A percentile compares a stretch with the other conserved stretches of the same genome.
These are phyloP conservation scores for Luscinia luscinia DNA, from an alignment of 2,797 vertebrate genomes.

Conservation along the genomic window DNA sequence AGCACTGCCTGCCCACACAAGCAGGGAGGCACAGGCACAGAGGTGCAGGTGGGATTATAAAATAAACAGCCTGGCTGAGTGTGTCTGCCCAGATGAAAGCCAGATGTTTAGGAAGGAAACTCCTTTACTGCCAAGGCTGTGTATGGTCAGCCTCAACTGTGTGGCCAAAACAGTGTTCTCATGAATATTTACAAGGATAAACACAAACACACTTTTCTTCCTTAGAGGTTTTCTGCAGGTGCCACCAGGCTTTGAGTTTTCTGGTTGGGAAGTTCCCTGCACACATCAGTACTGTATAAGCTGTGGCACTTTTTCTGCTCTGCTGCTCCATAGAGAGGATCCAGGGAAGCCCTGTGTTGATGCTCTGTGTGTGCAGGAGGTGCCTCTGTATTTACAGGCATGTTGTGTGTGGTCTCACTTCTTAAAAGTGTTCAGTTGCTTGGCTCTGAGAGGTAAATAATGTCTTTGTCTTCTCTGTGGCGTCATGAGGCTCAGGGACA, in stretches of 20 bases:
- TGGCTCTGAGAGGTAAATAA: neutral
- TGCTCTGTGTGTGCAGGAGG: neutral
- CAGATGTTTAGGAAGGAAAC: constrained; percentile 57
- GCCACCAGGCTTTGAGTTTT: neutral
- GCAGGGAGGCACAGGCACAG: neutral
- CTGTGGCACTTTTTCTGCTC: neutral
- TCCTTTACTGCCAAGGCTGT: neutral
- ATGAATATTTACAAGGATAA: neutral
- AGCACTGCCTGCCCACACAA: neutral
- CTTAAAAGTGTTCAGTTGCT: neutral
- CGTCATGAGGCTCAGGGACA: neutral
- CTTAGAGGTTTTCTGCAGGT: neutral
- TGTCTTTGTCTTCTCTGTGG: neutral
- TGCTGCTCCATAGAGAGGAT: neutral
- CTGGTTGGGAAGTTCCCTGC: neutral
- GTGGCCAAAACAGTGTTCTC: neutral
- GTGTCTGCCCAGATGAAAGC: constrained; percentile 29
- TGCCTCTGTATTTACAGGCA: neutral
- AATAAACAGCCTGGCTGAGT: neutral
- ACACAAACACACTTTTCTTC: neutral
- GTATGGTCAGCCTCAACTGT: neutral
- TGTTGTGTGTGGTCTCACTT: rapidly evolving
- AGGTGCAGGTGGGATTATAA: neutral
- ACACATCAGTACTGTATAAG: rapidly evolving
- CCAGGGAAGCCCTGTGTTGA: neutral